Evolutionary conservation across 2,888 invertebrate species (phyloP).

Genomic region (Macropis europaea): DNA sequence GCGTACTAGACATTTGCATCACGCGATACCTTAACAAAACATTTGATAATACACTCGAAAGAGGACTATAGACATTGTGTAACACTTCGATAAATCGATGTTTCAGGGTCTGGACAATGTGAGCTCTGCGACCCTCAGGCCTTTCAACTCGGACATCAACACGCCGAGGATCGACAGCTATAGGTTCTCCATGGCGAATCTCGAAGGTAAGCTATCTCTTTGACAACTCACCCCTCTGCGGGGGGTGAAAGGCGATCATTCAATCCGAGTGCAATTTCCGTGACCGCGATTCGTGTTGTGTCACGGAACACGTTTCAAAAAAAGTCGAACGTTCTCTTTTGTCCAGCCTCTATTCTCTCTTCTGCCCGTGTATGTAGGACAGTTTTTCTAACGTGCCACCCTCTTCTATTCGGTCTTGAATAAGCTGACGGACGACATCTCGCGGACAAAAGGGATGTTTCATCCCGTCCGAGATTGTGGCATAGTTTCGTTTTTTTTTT

Average conservation of each 20-base stretch:
- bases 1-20: too few species aligned
- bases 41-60: background rate
- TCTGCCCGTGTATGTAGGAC: conserved; percentile 31
- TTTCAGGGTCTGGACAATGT: conserved; percentile 87
- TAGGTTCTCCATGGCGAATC: conserved; percentile 97
- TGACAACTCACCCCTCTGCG: background rate
- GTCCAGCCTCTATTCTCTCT: conserved; percentile 20
- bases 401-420: conserved; percentile 18
- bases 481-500: background rate
- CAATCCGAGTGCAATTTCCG: conserved; percentile 41
- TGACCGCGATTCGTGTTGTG: background rate
- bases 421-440: conserved; percentile 14
- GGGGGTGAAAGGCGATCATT: conserved; percentile 22
- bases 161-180: conserved; percentile 93
- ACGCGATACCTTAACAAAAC: too few species aligned
- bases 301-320: conserved; percentile 25
- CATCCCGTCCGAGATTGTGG: conserved; percentile 22
- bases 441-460: conserved; percentile 29
- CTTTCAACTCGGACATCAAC: conserved; percentile 86
- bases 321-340: conserved; percentile 31
- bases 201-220: conserved; percentile 84
- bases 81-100: conserved; percentile 47
- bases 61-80: background rate
- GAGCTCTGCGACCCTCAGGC: conserved; percentile 83
- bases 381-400: conserved; percentile 29